These are phyloP conservation scores for Maniola jurtina DNA, from an alignment of 1,140 invertebrate species.

Conservation along the genomic window DNA sequence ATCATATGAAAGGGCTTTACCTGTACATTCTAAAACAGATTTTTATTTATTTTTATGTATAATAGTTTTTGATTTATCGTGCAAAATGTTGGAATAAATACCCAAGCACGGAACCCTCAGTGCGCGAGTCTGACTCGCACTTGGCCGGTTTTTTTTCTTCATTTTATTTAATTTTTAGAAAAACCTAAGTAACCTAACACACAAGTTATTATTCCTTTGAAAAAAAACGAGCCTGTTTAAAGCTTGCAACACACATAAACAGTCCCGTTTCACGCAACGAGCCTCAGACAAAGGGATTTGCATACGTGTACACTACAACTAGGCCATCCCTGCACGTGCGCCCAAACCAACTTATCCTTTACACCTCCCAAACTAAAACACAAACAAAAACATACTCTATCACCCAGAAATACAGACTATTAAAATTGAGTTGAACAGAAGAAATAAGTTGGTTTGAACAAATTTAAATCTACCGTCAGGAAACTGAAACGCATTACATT, in stretches of 20 bases:
- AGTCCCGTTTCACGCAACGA: conserved; percentile 54
- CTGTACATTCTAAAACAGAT: no score
- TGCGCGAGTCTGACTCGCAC: no score
- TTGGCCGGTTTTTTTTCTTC: no score
- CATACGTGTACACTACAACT: conserved; percentile 58
- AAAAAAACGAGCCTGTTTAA: conserved; percentile 10
- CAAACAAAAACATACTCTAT: conserved; percentile 24
- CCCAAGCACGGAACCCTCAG: no score
- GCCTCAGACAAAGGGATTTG: conserved; percentile 67
- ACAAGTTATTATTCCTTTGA: background rate
- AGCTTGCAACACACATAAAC: conserved; percentile 20
- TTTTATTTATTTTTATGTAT: no score
- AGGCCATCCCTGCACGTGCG: conserved; percentile 52
- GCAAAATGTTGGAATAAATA: no score
- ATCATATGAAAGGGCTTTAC: no score
- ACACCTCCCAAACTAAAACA: conserved; percentile 14
- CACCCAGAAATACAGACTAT: conserved; percentile 9
- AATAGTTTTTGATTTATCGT: no score
- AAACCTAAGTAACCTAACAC: background rate
- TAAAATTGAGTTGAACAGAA: background rate
- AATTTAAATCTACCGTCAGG: conserved; percentile 33
- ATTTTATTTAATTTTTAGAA: background rate
- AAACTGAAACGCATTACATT: conserved; percentile 20
- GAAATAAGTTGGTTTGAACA: conserved; percentile 21
- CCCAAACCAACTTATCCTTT: conserved; percentile 31